phyloP scores from a whole-genome alignment of 2,888 invertebrate species.

The Taenaris catops region DNA sequence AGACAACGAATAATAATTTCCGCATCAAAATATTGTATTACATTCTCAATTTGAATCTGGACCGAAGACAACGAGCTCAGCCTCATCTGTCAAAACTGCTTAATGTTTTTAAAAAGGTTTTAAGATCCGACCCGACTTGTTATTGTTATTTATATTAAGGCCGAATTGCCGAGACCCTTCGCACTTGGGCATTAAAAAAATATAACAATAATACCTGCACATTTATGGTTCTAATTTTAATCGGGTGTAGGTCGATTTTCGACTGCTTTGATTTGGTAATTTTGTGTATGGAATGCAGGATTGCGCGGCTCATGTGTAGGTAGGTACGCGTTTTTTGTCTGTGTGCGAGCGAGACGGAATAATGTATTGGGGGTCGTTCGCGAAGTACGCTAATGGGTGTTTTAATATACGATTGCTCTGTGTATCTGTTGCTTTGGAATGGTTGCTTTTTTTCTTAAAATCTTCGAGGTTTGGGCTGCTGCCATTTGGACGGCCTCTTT shows the following conservation, averaged over 20 bases:
- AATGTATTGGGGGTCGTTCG: slow-evolving; percentile 49
- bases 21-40: slow-evolving; percentile 10
- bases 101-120: slow-evolving; percentile 65
- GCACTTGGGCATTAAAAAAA: slow-evolving; percentile 58
- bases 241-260: slow-evolving; percentile 33
- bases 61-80: slow-evolving; percentile 44
- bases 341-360: slow-evolving; percentile 54
- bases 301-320: slow-evolving; percentile 66
- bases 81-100: slow-evolving; percentile 66
- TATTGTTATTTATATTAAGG: slow-evolving; percentile 75
- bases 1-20: too few species aligned
- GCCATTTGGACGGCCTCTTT: too few species aligned
- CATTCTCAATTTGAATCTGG: slow-evolving; percentile 30
- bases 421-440: slow-evolving; percentile 14
- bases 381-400: slow-evolving; percentile 71
- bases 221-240: slow-evolving; percentile 37
- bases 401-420: slow-evolving; percentile 44
- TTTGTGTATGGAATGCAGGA: slow-evolving; percentile 67
- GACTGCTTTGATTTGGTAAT: slow-evolving; percentile 20
- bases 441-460: slow-evolving; percentile 17
- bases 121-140: slow-evolving; percentile 54
- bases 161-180: slow-evolving; percentile 67
- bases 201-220: slow-evolving; percentile 27
- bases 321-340: slow-evolving; percentile 73
- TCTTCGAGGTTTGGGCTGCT: too few species aligned